Percentiles rank a stretch among this genome's conserved stretches.
These are phyloP conservation scores for Tricholaema leucomelas DNA, from an alignment of 2,113 vertebrate genomes.

Conservation along the genomic window DNA sequence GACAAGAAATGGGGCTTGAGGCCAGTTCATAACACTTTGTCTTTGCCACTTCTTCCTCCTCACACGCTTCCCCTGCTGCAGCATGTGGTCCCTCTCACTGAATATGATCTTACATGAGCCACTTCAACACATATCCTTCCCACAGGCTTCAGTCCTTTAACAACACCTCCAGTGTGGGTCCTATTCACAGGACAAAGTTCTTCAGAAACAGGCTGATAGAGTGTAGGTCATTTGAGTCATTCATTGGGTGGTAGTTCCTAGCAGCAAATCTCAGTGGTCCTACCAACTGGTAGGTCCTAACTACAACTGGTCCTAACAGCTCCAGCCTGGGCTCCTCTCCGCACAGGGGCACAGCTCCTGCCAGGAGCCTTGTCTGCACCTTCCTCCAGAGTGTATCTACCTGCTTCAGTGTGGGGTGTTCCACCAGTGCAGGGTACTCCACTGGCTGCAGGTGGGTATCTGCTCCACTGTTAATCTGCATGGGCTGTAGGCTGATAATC, in stretches of 20 bases:
- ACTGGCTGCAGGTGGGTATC: no score
- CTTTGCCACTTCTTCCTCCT: neutral
- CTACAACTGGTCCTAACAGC: no score
- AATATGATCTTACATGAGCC: neutral
- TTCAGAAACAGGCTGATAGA: neutral
- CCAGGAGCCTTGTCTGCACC: neutral
- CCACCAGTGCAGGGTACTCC: neutral
- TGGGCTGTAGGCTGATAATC: accelerated
- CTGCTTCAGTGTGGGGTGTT: neutral
- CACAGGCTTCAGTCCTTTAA: neutral
- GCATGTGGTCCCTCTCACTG: neutral
- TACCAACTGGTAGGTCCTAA: no score
- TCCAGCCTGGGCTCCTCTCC: neutral
- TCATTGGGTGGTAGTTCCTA: neutral
- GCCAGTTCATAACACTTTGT: neutral
- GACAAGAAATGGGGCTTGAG: neutral
- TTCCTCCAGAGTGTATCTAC: neutral
- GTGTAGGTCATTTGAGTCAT: accelerated
- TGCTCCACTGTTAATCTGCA: neutral
- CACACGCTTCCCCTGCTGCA: neutral
- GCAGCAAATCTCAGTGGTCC: neutral
- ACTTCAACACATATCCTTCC: neutral
- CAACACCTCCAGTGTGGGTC: neutral
- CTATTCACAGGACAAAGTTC: neutral
- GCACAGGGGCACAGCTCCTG: neutral